Evolutionary conservation across 2,888 invertebrate species (phyloP).

Genomic region (Ochropleura plecta): DNA sequence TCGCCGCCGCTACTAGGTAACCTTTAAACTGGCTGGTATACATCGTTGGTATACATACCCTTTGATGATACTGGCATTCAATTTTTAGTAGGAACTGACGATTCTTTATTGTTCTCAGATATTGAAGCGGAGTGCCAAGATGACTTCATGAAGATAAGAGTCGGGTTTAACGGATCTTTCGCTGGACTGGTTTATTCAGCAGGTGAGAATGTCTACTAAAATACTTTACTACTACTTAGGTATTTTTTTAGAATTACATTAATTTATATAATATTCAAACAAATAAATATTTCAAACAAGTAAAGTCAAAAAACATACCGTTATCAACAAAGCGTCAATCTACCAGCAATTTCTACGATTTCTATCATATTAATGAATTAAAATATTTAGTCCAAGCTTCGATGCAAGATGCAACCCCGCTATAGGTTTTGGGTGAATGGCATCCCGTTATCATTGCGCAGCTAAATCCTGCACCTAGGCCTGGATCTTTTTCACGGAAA

Average conservation of each 20-base stretch:
- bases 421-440: no score
- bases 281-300: neutral
- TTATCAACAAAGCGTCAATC: neutral
- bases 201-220: slow-evolving; percentile 86
- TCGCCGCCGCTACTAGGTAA: no score
- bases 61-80: neutral
- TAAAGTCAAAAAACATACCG: neutral
- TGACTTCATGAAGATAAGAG: slow-evolving; percentile 98
- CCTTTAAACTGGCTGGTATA: no score
- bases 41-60: no score
- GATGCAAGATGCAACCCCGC: no score
- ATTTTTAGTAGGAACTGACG: neutral
- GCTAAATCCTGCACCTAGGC: no score
- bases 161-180: slow-evolving; percentile 98
- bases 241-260: neutral
- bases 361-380: no score
- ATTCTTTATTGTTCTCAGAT: slow-evolving; percentile 91
- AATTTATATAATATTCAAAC: no score
- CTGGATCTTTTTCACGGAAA: no score
- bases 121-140: slow-evolving; percentile 99
- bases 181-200: slow-evolving; percentile 97
- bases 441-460: no score
- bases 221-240: neutral
- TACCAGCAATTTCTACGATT: neutral
- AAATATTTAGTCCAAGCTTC: no score